Evolutionary conservation across 2,888 invertebrate genomes (phyloP).

Genomic region (Plutella xylostella): DNA sequence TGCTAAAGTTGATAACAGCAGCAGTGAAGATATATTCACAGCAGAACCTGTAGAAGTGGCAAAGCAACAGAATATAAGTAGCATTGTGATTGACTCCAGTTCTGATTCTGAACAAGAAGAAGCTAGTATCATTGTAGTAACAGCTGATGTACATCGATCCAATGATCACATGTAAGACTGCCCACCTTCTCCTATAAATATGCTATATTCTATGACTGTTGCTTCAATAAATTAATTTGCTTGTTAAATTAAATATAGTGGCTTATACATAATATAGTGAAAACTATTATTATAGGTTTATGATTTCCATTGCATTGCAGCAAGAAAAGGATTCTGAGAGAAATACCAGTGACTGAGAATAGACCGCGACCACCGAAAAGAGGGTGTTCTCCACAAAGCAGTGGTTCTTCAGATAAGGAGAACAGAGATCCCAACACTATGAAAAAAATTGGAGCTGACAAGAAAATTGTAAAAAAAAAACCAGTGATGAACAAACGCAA

Average conservation of each 20-base stretch:
- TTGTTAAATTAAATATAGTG: too few species aligned
- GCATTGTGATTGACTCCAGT: not conserved
- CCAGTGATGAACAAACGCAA: too few species aligned
- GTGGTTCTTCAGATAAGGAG: slow-evolving; percentile 58
- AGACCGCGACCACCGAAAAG: slow-evolving; percentile 28
- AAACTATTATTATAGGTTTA: too few species aligned
- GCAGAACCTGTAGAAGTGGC: slow-evolving; percentile 8
- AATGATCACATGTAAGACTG: too few species aligned
- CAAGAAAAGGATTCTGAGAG: slow-evolving; percentile 30
- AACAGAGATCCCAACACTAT: slow-evolving; percentile 50
- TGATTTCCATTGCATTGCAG: slow-evolving; percentile 27
- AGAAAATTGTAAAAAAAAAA: slow-evolving; percentile 16
- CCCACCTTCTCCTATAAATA: too few species aligned
- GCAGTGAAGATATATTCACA: slow-evolving; percentile 27
- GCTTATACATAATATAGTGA: too few species aligned
- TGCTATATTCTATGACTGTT: too few species aligned
- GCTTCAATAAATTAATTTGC: too few species aligned
- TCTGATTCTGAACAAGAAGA: slow-evolving; percentile 5
- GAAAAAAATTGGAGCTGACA: slow-evolving; percentile 24
- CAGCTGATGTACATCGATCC: slow-evolving; percentile 1
- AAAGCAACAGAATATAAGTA: not conserved
- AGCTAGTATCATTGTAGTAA: not conserved
- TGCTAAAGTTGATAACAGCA: not conserved
- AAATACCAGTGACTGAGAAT: slow-evolving; percentile 27
- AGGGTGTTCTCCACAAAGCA: slow-evolving; percentile 42